Percentiles rank a stretch among this genome's conserved stretches.
These are phyloP conservation scores for Intellagama lesueurii DNA, from an alignment of 2,797 vertebrate species.

Conservation along the genomic window DNA sequence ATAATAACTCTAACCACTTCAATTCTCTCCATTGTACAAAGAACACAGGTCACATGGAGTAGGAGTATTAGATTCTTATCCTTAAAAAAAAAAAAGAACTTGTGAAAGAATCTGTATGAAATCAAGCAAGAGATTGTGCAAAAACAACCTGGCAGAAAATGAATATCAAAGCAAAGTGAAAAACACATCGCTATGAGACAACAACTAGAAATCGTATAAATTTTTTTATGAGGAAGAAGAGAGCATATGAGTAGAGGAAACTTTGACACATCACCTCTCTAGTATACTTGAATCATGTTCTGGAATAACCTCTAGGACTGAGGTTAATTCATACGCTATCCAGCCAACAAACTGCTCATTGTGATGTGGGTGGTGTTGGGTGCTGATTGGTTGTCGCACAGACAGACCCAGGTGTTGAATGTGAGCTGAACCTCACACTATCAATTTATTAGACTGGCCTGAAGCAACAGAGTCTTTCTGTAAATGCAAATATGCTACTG, in stretches of 20 bases:
- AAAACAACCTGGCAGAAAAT: neutral
- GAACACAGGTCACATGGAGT: too few relatives aligned
- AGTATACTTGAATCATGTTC: neutral
- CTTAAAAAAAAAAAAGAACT: neutral
- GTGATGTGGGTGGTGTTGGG: neutral
- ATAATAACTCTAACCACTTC: neutral
- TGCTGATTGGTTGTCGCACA: neutral
- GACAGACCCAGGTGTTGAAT: slow-evolving; percentile 38
- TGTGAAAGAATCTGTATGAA: neutral
- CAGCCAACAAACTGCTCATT: slow-evolving; percentile 48
- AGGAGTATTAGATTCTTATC: neutral
- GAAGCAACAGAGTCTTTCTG: slow-evolving; percentile 15
- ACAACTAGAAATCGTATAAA: neutral
- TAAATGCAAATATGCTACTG: slow-evolving; percentile 19
- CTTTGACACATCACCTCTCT: slow-evolving; percentile 12
- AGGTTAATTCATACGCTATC: slow-evolving; percentile 21
- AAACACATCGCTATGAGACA: neutral
- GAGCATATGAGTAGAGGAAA: neutral
- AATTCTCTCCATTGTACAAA: neutral
- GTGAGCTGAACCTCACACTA: slow-evolving; percentile 33
- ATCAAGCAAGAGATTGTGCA: neutral
- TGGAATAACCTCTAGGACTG: slow-evolving; percentile 25
- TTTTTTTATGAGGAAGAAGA: neutral
- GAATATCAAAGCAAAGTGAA: too few relatives aligned
- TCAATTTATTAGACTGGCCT: slow-evolving; percentile 24